Evolutionary conservation across 2,797 vertebrate species (phyloP).

Genomic region (Orientallactaga sibirica): DNA sequence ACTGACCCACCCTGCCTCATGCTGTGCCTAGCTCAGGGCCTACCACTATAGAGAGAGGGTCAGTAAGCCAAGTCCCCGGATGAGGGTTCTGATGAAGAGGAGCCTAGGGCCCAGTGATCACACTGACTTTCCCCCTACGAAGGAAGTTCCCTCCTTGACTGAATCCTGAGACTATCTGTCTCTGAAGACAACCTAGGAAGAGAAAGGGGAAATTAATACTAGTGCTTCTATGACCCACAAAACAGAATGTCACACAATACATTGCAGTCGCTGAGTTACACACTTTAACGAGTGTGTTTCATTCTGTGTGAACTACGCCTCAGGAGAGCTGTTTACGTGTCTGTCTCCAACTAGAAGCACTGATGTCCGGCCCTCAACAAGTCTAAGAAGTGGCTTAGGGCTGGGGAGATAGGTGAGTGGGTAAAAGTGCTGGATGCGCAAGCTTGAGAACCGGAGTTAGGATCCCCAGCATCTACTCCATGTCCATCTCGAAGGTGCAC

Average conservation of each 20-base stretch:
- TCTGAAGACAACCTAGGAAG: neutral
- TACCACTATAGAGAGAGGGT: too few species aligned
- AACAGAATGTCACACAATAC: neutral
- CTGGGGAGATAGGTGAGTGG: too few species aligned
- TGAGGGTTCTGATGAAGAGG: neutral
- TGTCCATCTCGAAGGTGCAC: too few species aligned
- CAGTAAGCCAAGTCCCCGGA: neutral
- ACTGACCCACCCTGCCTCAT: neutral
- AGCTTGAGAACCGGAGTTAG: too few species aligned
- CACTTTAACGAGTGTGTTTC: neutral
- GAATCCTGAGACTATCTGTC: neutral
- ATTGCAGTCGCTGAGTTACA: neutral
- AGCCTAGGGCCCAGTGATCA: neutral
- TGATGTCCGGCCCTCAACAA: too few species aligned
- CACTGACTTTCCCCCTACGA: neutral
- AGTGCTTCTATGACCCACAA: neutral
- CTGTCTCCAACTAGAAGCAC: neutral
- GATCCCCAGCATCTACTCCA: too few species aligned
- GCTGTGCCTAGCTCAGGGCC: neutral
- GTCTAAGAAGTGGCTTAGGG: too few species aligned
- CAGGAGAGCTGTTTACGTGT: neutral
- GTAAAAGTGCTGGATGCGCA: too few species aligned
- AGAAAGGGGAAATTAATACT: neutral
- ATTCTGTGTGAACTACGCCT: neutral
- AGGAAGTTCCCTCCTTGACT: neutral